Evolutionary conservation across 1,140 invertebrate genomes (phyloP), one percentile per base, ranked within the genome.

Genomic region (Drosophila nikananu): DNA sequence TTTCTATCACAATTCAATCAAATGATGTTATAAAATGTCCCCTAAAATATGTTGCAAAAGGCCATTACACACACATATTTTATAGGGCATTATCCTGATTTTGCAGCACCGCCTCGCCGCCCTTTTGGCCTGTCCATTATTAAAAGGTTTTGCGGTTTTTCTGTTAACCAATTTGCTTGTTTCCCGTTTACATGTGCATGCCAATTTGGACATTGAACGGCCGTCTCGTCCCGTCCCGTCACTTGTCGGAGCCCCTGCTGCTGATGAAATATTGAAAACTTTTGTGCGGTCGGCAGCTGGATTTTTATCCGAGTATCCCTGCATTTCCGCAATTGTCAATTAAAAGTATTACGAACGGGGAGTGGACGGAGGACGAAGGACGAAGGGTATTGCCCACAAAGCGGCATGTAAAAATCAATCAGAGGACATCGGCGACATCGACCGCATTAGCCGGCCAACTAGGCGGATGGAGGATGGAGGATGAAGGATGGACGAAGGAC

Each of bases 241-340:
- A 42, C 70, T 68, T 58, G 37, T 41, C 58, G 19, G 12, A 21
- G 48, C 32, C 32, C 44, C 19, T 59, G 74, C 46, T 59, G 75
- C 55, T 41, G 52, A 30, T 86, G 77, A 62, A 81, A 83, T 83
- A 78, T 83, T 78, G 84, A 67, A 79, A 89, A 90, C 65, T 89
- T 90, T 89, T 81, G 73, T 87, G 86, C 63, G 70, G 78, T 86
- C 64, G 61, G 44, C 76, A 46, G 67, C 54, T 78, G 81, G 78
- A 78, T 70, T 78, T 77, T 60, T 61, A 64, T 54, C 61, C 71
- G 60, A 75, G 76, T 52, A 79, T 74, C 63, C 86, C 52, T 72
- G 81, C 84, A 90, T 81, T 90, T 89, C 74, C 78, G 84, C 84
- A 89, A 89, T 90, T 89, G 82, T 89, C 84, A 89, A 89, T 89